phyloP scores from a whole-genome alignment of 2,797 vertebrate genomes.

The Macropodus opercularis region DNA sequence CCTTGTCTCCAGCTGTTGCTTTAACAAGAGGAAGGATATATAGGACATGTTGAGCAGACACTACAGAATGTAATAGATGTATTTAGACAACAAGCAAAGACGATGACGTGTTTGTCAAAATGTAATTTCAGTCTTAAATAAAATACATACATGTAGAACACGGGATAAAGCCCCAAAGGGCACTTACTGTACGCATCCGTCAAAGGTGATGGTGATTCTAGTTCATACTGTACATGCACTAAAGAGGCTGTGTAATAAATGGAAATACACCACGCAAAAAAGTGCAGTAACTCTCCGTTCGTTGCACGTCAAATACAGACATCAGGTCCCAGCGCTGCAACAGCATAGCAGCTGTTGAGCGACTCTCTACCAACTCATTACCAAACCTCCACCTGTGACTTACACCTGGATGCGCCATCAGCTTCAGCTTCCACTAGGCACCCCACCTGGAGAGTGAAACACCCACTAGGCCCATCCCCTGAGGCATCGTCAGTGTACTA shows the following conservation, averaged over 20 bases:
- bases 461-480: conserved; percentile 46
- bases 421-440: conserved; percentile 64
- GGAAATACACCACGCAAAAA: background rate
- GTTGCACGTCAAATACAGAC: conserved; percentile 55
- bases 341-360: conserved; percentile 68
- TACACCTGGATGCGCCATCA: conserved; percentile 73
- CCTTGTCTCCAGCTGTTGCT: conserved; percentile 37
- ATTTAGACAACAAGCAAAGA: conserved; percentile 4
- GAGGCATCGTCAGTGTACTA: conserved; percentile 36
- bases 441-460: conserved; percentile 64
- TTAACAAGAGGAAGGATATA: conserved; percentile 9
- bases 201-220: background rate
- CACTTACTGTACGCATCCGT: no score
- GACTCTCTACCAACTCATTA: conserved; percentile 75
- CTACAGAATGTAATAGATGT: background rate
- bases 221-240: conserved; percentile 2
- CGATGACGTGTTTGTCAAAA: no score
- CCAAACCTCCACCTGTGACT: conserved; percentile 75
- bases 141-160: background rate
- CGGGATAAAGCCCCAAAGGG: no score
- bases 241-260: background rate
- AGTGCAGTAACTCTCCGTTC: conserved; percentile 23
- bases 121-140: no score
- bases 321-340: conserved; percentile 57
- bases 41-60: conserved; percentile 13